Conservation (phyloP, 2,888 invertebrate species). For the Andrena haemorrhoa region DNA sequence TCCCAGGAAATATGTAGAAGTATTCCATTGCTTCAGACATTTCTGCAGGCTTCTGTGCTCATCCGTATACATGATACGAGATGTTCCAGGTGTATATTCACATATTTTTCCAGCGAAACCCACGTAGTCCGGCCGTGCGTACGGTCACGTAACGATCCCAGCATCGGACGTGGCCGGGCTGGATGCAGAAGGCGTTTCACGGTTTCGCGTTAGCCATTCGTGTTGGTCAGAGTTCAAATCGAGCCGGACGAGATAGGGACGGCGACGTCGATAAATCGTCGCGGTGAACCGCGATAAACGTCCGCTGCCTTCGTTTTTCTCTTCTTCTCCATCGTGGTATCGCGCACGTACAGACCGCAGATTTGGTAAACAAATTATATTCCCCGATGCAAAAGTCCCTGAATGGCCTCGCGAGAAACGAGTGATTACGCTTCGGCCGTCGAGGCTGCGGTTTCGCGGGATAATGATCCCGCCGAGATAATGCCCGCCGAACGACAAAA, state of each 20-base stretch:
- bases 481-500: constrained; percentile 48
- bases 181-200: constrained; percentile 53
- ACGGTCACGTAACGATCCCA: constrained; percentile 20
- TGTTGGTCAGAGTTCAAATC: constrained; percentile 73
- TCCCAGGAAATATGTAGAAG: background rate
- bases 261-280: constrained; percentile 74
- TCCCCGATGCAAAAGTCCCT: constrained; percentile 60
- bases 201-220: constrained; percentile 65
- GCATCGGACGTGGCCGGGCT: constrained; percentile 21
- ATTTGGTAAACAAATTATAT: constrained; percentile 75
- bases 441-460: constrained; percentile 62
- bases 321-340: constrained; percentile 56
- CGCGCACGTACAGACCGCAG: constrained; percentile 64
- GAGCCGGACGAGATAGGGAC: constrained; percentile 72
- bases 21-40: background rate
- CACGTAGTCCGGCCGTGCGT: constrained; percentile 15
- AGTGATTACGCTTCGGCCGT: constrained; percentile 60
- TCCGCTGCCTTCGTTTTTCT: constrained; percentile 64
- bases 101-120: background rate
- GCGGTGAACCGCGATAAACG: constrained; percentile 72
- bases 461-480: constrained; percentile 66
- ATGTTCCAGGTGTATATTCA: constrained; percentile 15
- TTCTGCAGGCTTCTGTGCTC: constrained; percentile 26
- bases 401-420: constrained; percentile 54
- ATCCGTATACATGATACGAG: constrained; percentile 18